Conservation (phyloP, 2,797 vertebrate species). For the Channallabes apus region DNA sequence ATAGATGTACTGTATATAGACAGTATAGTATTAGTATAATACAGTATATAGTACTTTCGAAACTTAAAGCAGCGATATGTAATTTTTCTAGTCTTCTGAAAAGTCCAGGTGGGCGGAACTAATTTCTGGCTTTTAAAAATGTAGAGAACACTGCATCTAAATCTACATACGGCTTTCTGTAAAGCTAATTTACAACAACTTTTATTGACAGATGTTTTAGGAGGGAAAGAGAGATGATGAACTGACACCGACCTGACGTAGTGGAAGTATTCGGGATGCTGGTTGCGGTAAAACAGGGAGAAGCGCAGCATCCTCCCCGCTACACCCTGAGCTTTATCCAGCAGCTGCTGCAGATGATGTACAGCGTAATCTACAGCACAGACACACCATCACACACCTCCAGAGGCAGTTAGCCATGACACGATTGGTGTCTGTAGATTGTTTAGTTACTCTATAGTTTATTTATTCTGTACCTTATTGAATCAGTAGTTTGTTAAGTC, state of each 20-base stretch:
- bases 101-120: not conserved
- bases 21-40: too few species aligned
- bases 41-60: not conserved
- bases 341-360: constrained; percentile 87
- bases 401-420: not conserved
- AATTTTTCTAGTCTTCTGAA: not conserved
- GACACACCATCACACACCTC: not conserved
- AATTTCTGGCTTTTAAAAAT: not conserved
- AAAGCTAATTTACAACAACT: not conserved
- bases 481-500: too few species aligned
- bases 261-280: constrained; percentile 89
- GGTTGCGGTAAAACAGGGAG: constrained; percentile 91
- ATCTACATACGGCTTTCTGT: not conserved
- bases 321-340: constrained; percentile 91
- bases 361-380: constrained; percentile 83
- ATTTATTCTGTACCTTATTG: not conserved
- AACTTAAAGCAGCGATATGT: not conserved
- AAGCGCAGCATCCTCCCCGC: constrained; percentile 88
- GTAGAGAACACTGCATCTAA: not conserved
- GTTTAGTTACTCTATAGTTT: not conserved
- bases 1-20: too few species aligned
- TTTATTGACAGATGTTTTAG: not conserved
- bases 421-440: not conserved
- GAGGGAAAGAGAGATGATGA: not conserved
- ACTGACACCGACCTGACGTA: constrained; percentile 66